phyloP scores from a whole-genome alignment of 2,113 vertebrate species.

The Megaptera novaeangliae region DNA sequence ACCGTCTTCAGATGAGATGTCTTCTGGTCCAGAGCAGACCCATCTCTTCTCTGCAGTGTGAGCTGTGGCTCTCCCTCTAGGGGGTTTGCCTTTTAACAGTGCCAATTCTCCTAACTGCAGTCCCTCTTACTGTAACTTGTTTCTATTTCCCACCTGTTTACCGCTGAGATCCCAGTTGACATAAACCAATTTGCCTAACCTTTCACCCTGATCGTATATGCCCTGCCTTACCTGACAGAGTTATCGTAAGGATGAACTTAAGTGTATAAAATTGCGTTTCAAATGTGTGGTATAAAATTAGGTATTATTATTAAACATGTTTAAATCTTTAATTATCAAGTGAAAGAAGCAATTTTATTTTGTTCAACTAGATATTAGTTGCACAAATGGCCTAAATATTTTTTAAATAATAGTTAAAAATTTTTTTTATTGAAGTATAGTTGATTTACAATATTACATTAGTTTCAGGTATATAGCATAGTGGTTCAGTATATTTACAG shows the following conservation, averaged over 20 bases:
- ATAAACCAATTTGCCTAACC: not conserved
- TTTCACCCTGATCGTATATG: not conserved
- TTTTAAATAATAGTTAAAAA: not conserved
- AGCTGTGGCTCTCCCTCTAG: not conserved
- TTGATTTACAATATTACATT: not conserved
- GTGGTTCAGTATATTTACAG: not conserved
- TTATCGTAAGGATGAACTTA: not conserved
- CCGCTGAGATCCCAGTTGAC: not conserved
- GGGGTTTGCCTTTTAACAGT: fast-evolving
- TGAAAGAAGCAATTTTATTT: slow-evolving; percentile 9
- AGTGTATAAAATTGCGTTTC: not conserved
- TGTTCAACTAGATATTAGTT: not conserved
- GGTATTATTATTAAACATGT: not conserved
- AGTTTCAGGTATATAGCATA: not conserved
- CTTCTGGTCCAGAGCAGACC: not conserved
- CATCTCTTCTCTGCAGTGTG: not conserved
- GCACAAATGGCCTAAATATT: not conserved
- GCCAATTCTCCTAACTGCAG: not conserved
- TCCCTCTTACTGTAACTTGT: not conserved
- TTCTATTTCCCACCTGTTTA: not conserved
- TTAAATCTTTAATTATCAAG: not conserved
- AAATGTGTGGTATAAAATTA: not conserved
- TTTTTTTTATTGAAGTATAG: not conserved
- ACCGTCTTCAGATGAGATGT: not conserved
- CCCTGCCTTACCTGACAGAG: not conserved